Conservation (phyloP, 2,888 invertebrate genomes). For the Acronicta psi region DNA sequence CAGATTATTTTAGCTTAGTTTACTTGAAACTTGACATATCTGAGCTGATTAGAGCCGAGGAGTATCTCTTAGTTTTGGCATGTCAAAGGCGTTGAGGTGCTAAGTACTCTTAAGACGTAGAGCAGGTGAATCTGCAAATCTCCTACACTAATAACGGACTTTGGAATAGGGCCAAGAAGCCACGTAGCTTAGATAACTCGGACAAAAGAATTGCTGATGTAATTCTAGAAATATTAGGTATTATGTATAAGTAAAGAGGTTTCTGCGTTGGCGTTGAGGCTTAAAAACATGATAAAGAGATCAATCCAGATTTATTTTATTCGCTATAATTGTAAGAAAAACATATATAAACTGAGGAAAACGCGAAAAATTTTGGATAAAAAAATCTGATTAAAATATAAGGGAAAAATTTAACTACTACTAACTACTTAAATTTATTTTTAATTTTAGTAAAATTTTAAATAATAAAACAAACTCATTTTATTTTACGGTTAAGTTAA, state of each 20-base stretch:
- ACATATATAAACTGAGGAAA: too few relatives aligned
- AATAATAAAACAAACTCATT: too few relatives aligned
- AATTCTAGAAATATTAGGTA: neutral
- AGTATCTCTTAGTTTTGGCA: constrained; percentile 32
- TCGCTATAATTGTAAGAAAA: too few relatives aligned
- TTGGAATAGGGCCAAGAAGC: constrained; percentile 46
- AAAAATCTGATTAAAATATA: too few relatives aligned
- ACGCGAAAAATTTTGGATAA: too few relatives aligned
- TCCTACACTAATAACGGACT: constrained; percentile 42
- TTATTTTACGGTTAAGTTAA: too few relatives aligned
- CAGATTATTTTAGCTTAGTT: neutral
- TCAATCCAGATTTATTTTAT: too few relatives aligned
- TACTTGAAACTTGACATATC: constrained; percentile 16
- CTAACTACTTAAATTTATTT: too few relatives aligned
- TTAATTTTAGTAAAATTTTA: too few relatives aligned
- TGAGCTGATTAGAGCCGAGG: constrained; percentile 16
- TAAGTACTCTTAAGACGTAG: constrained; percentile 47
- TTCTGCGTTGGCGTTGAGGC: too few relatives aligned
- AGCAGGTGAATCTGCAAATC: constrained; percentile 53
- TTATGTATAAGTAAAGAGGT: neutral
- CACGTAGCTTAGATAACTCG: constrained; percentile 35
- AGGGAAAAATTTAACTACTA: too few relatives aligned
- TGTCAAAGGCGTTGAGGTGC: constrained; percentile 42
- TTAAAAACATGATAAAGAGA: too few relatives aligned
- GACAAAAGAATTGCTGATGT: constrained; percentile 19